A percentile compares a stretch with the other conserved stretches of the same genome.
Conservation (phyloP, 2,797 vertebrate genomes). For the Vultur gryphus region DNA sequence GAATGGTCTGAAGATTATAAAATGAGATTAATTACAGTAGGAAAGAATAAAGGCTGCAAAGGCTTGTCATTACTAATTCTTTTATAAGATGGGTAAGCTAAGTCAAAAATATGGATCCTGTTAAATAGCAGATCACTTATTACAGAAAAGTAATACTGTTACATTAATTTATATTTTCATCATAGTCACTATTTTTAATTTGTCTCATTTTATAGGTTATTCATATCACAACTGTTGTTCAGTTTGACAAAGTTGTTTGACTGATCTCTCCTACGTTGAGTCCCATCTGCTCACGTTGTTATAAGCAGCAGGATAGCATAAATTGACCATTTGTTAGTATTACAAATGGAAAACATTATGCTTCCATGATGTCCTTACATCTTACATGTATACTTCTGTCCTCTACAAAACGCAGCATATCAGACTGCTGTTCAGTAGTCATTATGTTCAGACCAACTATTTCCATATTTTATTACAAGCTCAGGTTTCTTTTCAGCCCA, state of each 20-base stretch:
- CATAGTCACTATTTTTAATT: not conserved
- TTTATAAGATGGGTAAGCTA: not conserved
- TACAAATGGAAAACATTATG: not conserved
- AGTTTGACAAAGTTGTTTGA: not conserved
- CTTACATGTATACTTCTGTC: not conserved
- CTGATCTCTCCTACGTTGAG: not conserved
- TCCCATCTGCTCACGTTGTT: not conserved
- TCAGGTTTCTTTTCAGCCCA: not conserved
- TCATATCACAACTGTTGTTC: not conserved
- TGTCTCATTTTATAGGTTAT: not conserved
- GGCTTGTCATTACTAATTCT: not conserved
- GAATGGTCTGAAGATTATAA: not conserved
- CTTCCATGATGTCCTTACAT: not conserved
- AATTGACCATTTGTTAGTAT: not conserved
- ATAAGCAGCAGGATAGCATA: not conserved
- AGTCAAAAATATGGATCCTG: not conserved
- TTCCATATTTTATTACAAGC: not conserved
- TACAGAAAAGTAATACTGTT: not conserved
- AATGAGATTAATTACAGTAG: not conserved
- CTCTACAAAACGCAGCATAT: fast-evolving
- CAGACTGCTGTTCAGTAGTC: not conserved
- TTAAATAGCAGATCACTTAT: not conserved
- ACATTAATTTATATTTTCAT: not conserved
- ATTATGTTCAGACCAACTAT: not conserved
- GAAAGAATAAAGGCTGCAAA: not conserved